Base-by-base conservation (phyloP, 2,797 vertebrate genomes). In the Erethizon dorsatum region DNA sequence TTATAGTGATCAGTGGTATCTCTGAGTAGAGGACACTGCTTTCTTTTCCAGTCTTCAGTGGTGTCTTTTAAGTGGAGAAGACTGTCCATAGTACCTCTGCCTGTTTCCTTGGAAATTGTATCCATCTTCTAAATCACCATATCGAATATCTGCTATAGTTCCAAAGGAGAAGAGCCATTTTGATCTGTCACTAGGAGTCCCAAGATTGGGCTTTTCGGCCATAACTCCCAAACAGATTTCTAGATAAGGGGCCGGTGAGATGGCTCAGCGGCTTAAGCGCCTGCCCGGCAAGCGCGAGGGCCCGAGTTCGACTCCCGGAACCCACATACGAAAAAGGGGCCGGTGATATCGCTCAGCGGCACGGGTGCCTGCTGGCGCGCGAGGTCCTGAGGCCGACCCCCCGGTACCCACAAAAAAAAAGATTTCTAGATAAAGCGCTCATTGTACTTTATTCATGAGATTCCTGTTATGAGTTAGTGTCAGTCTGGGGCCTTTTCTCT, bases 1-100 rank as follows among this genome's bases (percentile, higher is more conserved):
- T 99, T 99, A 33, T 98, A 98, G 5, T 99, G 99, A 65, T 99
- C 99, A 20, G 99, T 99, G 17, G 99, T 90, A 85, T 99, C 99
- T 0, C 99, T 99, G 18, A 99, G 99, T 99, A 99, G 69, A 99
- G 98, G 71, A 99, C 98, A 57, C 99, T 90, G 0, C 77, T 77
- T 80, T 99, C 98, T 3, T 82, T 98, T 98, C 99, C 99, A 99
- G 7, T 98, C 97, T 6, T 96, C 91, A 75, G 97, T 96, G 11
- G 99, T 99, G 0, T 97, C 98, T 18, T 94, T 98, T 24, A 99
- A 98, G 93, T 99, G 98, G 20, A 90, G 83, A 0, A 99, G 98
- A 47, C 99, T 99, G 99, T 99, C 99, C 99, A 98, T 99, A 99
- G 93, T 99, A 99, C 13, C 99, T 98, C 91, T 88, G 97, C 50